phyloP scores from a whole-genome alignment of 2,113 vertebrate species.

The Pandion haliaetus region DNA sequence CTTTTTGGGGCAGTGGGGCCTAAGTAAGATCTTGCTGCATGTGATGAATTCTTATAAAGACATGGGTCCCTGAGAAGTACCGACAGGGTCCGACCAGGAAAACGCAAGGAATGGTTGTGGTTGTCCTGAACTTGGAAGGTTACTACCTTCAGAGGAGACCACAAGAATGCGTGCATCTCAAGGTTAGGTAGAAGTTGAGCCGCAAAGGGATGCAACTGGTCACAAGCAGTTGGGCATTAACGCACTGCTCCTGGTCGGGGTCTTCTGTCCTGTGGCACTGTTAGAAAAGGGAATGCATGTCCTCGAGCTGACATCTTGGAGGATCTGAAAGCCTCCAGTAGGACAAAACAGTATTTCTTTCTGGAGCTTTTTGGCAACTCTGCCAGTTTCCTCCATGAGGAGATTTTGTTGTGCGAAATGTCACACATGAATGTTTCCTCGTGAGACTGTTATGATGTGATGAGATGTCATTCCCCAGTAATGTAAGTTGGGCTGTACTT shows the following conservation, averaged over 20 bases:
- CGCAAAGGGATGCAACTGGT: background rate
- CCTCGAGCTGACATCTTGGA: background rate
- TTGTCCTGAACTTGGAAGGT: background rate
- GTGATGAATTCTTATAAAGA: background rate
- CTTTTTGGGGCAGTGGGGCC: background rate
- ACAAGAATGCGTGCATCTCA: background rate
- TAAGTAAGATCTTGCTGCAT: background rate
- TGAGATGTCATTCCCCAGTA: background rate
- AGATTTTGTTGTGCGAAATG: conserved; percentile 10
- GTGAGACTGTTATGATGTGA: background rate
- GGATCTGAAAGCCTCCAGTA: background rate
- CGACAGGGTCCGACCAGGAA: background rate
- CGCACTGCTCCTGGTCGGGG: background rate
- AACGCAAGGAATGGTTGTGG: background rate
- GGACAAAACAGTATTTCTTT: background rate
- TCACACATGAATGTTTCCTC: background rate
- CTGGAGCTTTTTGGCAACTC: background rate
- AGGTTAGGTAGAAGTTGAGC: background rate
- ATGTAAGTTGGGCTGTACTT: background rate
- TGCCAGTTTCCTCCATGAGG: background rate
- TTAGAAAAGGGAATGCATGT: background rate
- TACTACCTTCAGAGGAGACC: background rate
- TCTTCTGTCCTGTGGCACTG: background rate
- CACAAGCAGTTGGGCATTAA: background rate
- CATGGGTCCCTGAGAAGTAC: background rate